Evolutionary conservation across 2,888 invertebrate species (phyloP).

Genomic region (Lepas anatifera): DNA sequence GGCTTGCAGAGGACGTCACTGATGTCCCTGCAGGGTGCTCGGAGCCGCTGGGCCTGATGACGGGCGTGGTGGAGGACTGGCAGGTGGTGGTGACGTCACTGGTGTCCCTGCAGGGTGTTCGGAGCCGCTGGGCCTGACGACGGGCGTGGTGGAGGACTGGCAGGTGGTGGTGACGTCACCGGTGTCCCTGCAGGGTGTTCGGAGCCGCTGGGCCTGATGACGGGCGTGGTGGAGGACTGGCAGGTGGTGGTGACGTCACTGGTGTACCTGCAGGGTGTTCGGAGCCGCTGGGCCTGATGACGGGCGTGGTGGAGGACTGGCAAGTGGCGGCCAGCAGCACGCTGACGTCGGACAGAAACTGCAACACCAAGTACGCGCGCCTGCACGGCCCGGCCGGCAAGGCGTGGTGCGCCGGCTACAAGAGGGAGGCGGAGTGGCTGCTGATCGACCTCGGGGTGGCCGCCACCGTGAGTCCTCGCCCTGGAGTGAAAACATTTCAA

Average conservation of each 20-base stretch:
- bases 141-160: slow-evolving; percentile 20
- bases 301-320: slow-evolving; percentile 38
- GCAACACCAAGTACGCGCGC: slow-evolving; percentile 38
- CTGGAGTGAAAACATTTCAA: too few relatives aligned
- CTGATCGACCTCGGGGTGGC: slow-evolving; percentile 40
- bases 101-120: slow-evolving; percentile 26
- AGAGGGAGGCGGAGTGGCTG: slow-evolving; percentile 40
- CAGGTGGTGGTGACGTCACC: too few relatives aligned
- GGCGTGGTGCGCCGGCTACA: slow-evolving; percentile 41
- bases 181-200: slow-evolving; percentile 28
- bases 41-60: slow-evolving; percentile 38
- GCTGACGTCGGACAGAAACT: slow-evolving; percentile 32
- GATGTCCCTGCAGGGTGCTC: slow-evolving; percentile 29
- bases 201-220: slow-evolving; percentile 37
- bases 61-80: too few relatives aligned
- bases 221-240: too few relatives aligned
- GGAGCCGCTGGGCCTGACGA: slow-evolving; percentile 37
- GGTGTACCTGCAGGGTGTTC: slow-evolving; percentile 27
- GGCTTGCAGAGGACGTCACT: too few relatives aligned
- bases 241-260: slow-evolving; percentile 37
- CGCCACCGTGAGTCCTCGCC: slow-evolving; percentile 38
- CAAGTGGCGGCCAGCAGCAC: not conserved
- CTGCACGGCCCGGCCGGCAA: slow-evolving; percentile 37
- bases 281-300: slow-evolving; percentile 38
- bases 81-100: too few relatives aligned